Evolutionary conservation across 2,888 invertebrate species (phyloP).

Genomic region (Gibbula magus): DNA sequence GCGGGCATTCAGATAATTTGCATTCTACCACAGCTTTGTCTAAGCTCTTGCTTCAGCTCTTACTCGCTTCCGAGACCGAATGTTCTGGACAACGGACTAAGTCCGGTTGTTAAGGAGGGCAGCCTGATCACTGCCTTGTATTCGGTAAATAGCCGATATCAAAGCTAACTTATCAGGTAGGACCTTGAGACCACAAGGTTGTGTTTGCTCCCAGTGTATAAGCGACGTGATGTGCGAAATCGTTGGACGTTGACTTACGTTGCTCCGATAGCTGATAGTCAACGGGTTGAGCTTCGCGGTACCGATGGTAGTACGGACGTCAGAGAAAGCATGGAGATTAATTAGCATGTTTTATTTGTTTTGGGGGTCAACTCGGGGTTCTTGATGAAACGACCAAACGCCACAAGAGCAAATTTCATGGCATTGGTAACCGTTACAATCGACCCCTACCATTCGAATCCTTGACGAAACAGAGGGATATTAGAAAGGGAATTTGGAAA

Average conservation of each 20-base stretch:
- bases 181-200: neutral
- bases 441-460: constrained; percentile 2
- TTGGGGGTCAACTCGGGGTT: neutral
- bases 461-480: neutral
- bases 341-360: constrained; percentile 23
- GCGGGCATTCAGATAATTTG: neutral
- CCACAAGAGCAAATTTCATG: constrained; percentile 15
- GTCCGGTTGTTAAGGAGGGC: neutral
- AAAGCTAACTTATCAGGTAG: neutral
- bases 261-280: no score
- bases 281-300: no score
- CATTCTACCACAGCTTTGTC: constrained; percentile 13
- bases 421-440: neutral
- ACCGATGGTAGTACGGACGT: neutral
- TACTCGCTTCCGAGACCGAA: neutral
- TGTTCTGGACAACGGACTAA: neutral
- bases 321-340: constrained; percentile 15
- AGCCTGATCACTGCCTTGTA: neutral
- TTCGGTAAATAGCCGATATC: neutral
- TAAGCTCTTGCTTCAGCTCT: constrained; percentile 1
- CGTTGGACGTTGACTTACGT: neutral
- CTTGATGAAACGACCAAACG: constrained; percentile 9
- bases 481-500: constrained; percentile 18
- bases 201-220: constrained; percentile 1
- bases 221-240: neutral